Percentiles rank a stretch among this genome's conserved stretches.
These are phyloP conservation scores for Hippolais icterina DNA, from an alignment of 2,113 vertebrate species.

Conservation along the genomic window DNA sequence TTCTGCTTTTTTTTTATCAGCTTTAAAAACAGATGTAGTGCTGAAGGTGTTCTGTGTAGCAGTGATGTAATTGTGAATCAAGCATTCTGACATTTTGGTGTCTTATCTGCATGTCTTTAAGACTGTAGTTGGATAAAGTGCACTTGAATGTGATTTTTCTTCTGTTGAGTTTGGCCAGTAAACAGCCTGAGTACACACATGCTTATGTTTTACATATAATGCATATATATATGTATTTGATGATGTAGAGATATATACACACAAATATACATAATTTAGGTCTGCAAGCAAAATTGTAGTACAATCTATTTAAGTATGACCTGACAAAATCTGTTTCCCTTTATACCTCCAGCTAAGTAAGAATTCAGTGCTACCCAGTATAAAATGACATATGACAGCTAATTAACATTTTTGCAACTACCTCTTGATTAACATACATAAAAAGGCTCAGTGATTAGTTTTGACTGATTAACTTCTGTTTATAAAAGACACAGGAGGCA, in stretches of 20 bases:
- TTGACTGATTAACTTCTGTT: background rate
- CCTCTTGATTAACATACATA: background rate
- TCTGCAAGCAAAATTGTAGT: background rate
- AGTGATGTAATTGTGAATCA: background rate
- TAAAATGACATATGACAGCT: background rate
- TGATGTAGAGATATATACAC: background rate
- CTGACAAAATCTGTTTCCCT: background rate
- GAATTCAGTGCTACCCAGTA: background rate
- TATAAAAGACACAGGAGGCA: background rate
- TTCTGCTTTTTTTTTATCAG: background rate
- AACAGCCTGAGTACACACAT: background rate
- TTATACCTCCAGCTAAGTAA: background rate
- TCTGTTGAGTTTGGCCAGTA: background rate
- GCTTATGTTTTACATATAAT: background rate
- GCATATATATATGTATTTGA: background rate
- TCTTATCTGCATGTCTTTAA: background rate
- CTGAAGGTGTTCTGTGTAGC: background rate
- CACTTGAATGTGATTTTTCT: background rate
- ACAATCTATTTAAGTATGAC: background rate
- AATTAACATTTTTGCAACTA: background rate
- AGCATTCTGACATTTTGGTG: background rate
- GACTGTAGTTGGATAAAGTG: background rate
- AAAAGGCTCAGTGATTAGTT: background rate
- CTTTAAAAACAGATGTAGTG: background rate
- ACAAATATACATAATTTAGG: background rate